Percentiles rank a stretch among this genome's conserved stretches.
These are phyloP conservation scores for Ephialtes manifestator DNA, from an alignment of 2,888 invertebrate genomes.

Conservation along the genomic window DNA sequence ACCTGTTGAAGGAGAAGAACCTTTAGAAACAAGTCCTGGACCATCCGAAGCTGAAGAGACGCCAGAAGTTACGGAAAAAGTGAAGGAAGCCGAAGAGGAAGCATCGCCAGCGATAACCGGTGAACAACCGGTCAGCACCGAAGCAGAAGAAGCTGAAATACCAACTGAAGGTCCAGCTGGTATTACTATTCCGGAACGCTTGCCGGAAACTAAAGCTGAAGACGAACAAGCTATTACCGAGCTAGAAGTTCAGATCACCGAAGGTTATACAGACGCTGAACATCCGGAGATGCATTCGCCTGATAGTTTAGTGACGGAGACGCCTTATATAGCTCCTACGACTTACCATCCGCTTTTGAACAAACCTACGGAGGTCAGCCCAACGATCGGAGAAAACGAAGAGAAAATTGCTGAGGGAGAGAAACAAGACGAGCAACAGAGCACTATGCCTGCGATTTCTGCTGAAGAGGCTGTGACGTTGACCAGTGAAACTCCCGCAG, in stretches of 20 bases:
- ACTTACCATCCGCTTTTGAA: slow-evolving; percentile 73
- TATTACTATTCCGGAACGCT: slow-evolving; percentile 77
- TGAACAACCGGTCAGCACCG: not conserved
- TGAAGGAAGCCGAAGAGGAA: slow-evolving; percentile 48
- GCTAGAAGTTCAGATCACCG: slow-evolving; percentile 73
- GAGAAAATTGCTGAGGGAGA: slow-evolving; percentile 34
- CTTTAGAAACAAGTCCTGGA: not conserved
- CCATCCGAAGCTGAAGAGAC: slow-evolving; percentile 26
- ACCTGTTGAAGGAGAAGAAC: slow-evolving; percentile 34
- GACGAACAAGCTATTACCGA: slow-evolving; percentile 77
- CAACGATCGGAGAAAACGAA: slow-evolving; percentile 40
- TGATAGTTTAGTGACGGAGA: slow-evolving; percentile 76
- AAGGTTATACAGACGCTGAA: slow-evolving; percentile 72
- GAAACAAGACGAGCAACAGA: slow-evolving; percentile 49
- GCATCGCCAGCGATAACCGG: not conserved
- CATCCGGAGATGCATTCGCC: slow-evolving; percentile 73
- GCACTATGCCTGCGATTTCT: not conserved
- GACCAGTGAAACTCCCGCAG: slow-evolving; percentile 39
- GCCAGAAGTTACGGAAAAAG: slow-evolving; percentile 54
- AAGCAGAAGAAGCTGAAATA: slow-evolving; percentile 60
- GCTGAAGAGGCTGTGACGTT: slow-evolving; percentile 11
- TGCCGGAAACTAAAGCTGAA: slow-evolving; percentile 80
- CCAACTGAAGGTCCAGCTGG: slow-evolving; percentile 77
- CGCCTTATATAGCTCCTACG: slow-evolving; percentile 69
- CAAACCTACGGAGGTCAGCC: not conserved